phyloP scores from a whole-genome alignment of 2,113 vertebrate species.

The Ploceus nigricollis region DNA sequence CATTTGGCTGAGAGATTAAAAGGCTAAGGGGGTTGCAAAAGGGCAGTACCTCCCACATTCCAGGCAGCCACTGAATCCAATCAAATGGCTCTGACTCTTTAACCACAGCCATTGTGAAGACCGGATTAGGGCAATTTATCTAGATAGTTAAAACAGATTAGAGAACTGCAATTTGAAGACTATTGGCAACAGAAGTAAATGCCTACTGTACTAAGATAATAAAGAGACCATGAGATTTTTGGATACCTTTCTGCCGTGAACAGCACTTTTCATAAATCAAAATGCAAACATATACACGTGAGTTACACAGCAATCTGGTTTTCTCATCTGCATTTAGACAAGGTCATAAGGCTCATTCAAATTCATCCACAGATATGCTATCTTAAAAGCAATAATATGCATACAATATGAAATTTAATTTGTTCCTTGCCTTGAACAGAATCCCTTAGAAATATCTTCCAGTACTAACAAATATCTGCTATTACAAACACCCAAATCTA shows the following conservation, averaged over 20 bases:
- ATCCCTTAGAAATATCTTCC: background rate
- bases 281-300: background rate
- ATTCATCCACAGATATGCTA: background rate
- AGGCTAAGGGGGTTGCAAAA: constrained; percentile 84
- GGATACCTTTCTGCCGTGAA: constrained; percentile 18
- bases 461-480: background rate
- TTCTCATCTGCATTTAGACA: constrained; percentile 36
- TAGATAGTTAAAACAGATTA: constrained; percentile 87
- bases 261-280: constrained; percentile 38
- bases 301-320: constrained; percentile 5
- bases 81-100: constrained; percentile 84
- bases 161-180: constrained; percentile 81
- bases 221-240: constrained; percentile 65
- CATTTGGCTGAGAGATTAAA: constrained; percentile 89
- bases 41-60: constrained; percentile 85
- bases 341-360: constrained; percentile 38
- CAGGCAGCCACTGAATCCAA: constrained; percentile 83
- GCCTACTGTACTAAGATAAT: constrained; percentile 77
- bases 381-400: background rate
- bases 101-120: constrained; percentile 82
- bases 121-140: constrained; percentile 86
- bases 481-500: background rate
- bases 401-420: background rate
- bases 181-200: constrained; percentile 79
- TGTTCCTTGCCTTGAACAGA: background rate